Conservation (phyloP, 2,797 vertebrate species). For the Melanotaenia maccullochi region DNA sequence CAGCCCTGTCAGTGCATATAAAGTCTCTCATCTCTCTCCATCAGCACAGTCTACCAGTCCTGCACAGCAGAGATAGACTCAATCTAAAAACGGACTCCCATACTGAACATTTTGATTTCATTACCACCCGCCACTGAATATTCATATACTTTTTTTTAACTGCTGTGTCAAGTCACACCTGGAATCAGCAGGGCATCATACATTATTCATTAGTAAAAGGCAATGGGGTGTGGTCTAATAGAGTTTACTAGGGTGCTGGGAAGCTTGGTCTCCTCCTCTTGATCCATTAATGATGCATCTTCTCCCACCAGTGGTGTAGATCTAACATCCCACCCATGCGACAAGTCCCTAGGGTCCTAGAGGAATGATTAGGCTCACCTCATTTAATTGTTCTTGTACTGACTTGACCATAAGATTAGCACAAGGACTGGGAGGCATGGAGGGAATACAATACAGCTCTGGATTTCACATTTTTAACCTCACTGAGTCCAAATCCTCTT, state of each 20-base stretch:
- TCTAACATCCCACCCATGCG: conserved; percentile 63
- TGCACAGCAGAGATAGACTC: conserved; percentile 74
- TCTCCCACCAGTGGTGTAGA: conserved; percentile 64
- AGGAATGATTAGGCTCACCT: conserved; percentile 65
- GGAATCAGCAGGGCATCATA: conserved; percentile 74
- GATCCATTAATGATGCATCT: conserved; percentile 81
- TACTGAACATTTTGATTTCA: conserved; percentile 85
- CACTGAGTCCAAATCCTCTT: conserved; percentile 39
- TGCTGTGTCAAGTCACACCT: conserved; percentile 80
- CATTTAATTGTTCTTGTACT: conserved; percentile 76
- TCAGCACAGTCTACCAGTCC: conserved; percentile 83
- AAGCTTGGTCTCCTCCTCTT: conserved; percentile 71
- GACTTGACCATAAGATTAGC: conserved; percentile 68
- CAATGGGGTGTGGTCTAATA: conserved; percentile 83
- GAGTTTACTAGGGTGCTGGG: conserved; percentile 74
- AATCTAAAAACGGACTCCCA: conserved; percentile 80
- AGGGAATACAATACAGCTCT: conserved; percentile 49
- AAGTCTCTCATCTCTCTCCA: conserved; percentile 84
- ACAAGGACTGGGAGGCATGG: conserved; percentile 39
- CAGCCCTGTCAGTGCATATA: conserved; percentile 84
- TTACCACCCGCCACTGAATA: conserved; percentile 85
- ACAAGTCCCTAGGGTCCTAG: conserved; percentile 59
- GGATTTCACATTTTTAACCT: conserved; percentile 57
- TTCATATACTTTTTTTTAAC: conserved; percentile 80
- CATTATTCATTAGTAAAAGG: conserved; percentile 83